These are phyloP conservation scores for Heliconius aoede DNA, from an alignment of 2,888 invertebrate genomes.

Conservation along the genomic window DNA sequence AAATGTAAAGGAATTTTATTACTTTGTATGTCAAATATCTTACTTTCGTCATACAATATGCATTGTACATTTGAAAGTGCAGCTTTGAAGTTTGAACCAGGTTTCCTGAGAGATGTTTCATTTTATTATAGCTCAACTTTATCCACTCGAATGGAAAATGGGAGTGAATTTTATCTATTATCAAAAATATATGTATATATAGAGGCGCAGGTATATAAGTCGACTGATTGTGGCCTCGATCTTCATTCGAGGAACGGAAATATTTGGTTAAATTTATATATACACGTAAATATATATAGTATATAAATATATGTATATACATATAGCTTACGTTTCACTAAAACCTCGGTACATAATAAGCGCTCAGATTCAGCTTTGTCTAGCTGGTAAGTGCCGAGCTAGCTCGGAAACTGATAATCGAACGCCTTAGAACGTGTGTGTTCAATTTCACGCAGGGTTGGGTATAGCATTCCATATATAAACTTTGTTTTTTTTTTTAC, in stretches of 20 bases:
- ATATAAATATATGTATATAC: too few relatives aligned
- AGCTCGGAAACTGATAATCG: conserved; percentile 14
- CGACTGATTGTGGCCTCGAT: too few relatives aligned
- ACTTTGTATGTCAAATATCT: conserved; percentile 8
- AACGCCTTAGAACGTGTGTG: conserved; percentile 6
- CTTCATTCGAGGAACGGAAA: too few relatives aligned
- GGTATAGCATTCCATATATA: background rate
- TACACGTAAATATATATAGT: too few relatives aligned
- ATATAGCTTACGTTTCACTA: background rate
- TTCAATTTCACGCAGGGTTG: conserved; percentile 18
- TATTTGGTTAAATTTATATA: too few relatives aligned
- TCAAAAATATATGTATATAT: background rate
- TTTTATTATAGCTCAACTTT: conserved; percentile 1
- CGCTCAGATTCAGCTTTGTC: background rate
- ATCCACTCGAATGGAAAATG: conserved; percentile 18
- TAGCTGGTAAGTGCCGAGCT: conserved; percentile 9
- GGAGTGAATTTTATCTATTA: conserved; percentile 1
- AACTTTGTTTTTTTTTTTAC: background rate
- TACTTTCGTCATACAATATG: background rate
- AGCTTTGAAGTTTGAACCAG: conserved; percentile 5
- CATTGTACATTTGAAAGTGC: conserved; percentile 13
- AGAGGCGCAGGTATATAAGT: too few relatives aligned
- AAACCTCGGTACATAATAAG: conserved; percentile 16
- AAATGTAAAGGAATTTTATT: background rate
- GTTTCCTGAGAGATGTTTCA: conserved; percentile 6